A percentile compares a stretch with the other conserved stretches of the same genome.
Conservation (phyloP, 2,113 vertebrate species). For the Triplophysa siluroides region DNA sequence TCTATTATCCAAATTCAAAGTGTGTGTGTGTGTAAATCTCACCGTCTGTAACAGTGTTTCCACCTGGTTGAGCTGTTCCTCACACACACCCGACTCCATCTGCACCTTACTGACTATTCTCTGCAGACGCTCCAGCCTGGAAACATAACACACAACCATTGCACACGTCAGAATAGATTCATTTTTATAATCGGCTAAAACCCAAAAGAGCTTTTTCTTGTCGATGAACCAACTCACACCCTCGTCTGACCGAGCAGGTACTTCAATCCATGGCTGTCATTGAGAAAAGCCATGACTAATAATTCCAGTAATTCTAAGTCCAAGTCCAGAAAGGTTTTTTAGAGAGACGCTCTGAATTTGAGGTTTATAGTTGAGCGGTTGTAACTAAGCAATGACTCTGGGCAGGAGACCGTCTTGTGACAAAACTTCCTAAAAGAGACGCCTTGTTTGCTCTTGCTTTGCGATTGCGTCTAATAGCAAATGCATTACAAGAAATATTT, state of each 20-base stretch:
- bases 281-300: constrained; percentile 71
- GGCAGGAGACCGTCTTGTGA: constrained; percentile 49
- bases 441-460: constrained; percentile 52
- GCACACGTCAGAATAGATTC: neutral
- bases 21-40: constrained; percentile 49
- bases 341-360: neutral
- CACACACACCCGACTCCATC: constrained; percentile 92
- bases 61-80: constrained; percentile 95
- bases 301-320: neutral
- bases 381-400: neutral
- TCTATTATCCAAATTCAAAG: neutral
- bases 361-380: neutral
- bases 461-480: neutral
- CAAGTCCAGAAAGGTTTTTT: neutral
- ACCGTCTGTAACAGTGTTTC: constrained; percentile 88
- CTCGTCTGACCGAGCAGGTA: constrained; percentile 55
- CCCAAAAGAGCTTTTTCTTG: too few species aligned
- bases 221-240: constrained; percentile 62
- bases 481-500: neutral
- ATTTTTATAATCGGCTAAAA: neutral
- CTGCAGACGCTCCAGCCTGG: constrained; percentile 90
- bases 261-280: constrained; percentile 65
- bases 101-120: constrained; percentile 90
- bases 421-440: constrained; percentile 34
- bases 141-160: constrained; percentile 29